These are phyloP conservation scores for Lepidurus arcticus DNA, from an alignment of 1,140 invertebrate genomes.

Conservation along the genomic window DNA sequence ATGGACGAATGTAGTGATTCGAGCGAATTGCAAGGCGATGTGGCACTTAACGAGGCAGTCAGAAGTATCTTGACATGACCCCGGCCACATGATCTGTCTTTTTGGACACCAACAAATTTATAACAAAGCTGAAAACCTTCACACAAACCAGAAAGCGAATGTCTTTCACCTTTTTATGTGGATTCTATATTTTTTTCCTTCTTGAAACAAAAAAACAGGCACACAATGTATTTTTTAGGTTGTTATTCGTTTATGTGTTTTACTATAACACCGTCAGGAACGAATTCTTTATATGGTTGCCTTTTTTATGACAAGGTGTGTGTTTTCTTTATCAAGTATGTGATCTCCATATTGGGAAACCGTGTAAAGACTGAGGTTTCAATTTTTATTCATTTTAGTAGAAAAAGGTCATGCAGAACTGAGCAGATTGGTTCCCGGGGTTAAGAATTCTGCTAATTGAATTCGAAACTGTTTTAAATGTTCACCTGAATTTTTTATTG, in stretches of 20 bases:
- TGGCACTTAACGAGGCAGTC: constrained; percentile 52
- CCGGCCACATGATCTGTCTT: background rate
- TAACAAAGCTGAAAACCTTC: background rate
- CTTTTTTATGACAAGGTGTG: background rate
- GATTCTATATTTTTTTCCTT: constrained; percentile 32
- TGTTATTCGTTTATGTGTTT: constrained; percentile 13
- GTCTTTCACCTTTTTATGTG: constrained; percentile 12
- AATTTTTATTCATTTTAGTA: background rate
- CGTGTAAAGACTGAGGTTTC: background rate
- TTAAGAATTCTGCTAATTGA: background rate
- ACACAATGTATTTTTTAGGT: constrained; percentile 6
- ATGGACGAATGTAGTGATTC: constrained; percentile 30
- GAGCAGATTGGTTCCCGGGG: background rate
- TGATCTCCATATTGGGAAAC: constrained; percentile 19
- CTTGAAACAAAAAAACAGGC: constrained; percentile 36
- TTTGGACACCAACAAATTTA: background rate
- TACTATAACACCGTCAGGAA: background rate
- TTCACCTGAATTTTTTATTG: constrained; percentile 18
- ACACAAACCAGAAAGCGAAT: background rate
- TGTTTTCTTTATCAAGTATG: background rate
- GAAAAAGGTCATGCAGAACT: background rate
- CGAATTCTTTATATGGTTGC: background rate
- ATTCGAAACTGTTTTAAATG: constrained; percentile 16
- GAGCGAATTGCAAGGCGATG: constrained; percentile 41
- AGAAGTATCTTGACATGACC: constrained; percentile 49